Percentiles rank a stretch among this genome's conserved stretches.
phyloP scores from a whole-genome alignment of 2,888 invertebrate genomes.

The Harpagoxenus sublaevis region DNA sequence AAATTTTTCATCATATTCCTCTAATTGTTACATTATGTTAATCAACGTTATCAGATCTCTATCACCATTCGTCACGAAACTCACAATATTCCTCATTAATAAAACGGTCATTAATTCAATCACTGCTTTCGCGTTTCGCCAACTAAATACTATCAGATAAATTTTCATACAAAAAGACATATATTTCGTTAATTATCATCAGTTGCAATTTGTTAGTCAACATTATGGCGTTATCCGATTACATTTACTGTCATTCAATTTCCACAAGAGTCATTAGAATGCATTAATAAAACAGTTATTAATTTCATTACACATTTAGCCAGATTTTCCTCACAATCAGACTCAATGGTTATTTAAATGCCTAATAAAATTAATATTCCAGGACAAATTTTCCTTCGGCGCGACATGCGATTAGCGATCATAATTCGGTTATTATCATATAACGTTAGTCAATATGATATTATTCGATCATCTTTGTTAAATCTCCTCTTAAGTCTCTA shows the following conservation, averaged over 20 bases:
- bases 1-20: constrained; percentile 12
- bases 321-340: constrained; percentile 44
- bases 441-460: background rate
- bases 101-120: constrained; percentile 37
- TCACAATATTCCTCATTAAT: constrained; percentile 23
- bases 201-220: constrained; percentile 40
- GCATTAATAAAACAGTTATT: constrained; percentile 41
- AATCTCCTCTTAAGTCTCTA: background rate
- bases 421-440: constrained; percentile 3
- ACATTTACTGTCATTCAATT: constrained; percentile 40
- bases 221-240: constrained; percentile 35
- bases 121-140: constrained; percentile 14
- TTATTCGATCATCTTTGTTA: background rate
- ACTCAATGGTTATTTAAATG: constrained; percentile 18
- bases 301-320: constrained; percentile 43
- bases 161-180: constrained; percentile 32
- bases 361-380: constrained; percentile 46
- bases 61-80: background rate
- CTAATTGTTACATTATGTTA: constrained; percentile 19
- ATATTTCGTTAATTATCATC: constrained; percentile 25
- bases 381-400: constrained; percentile 23
- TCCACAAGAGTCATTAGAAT: constrained; percentile 9
- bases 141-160: constrained; percentile 29
- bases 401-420: background rate
- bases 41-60: constrained; percentile 19